Evolutionary conservation across 2,113 vertebrate species (phyloP), one percentile per base, ranked within the genome.

Genomic region (Burhinus bistriatus): DNA sequence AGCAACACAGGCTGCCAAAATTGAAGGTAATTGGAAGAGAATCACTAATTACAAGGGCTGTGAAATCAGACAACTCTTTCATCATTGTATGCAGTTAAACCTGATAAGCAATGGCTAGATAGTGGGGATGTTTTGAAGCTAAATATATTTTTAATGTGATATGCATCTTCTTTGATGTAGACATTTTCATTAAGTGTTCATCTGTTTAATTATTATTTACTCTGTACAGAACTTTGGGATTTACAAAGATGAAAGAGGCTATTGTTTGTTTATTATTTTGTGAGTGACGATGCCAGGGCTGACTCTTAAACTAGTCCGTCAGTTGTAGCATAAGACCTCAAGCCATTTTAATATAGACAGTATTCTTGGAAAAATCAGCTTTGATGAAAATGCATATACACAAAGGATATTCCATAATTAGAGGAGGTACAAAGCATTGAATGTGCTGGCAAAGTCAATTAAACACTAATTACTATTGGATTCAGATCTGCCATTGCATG

Each of bases 381-480:
- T 96, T 57, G 77, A 89, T 75, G 77, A 96, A 96, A 97, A 59
- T 57, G 54, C 58, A 62, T 45, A 62, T 96, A 71, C 82, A 47
- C 95, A 95, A 95, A 93, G 86, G 95, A 82, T 70, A 71, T 64
- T 44, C 34, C 65, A 45, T 96, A 95, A 97, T 96, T 97, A 93
- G 73, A 91, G 62, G 68, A 47, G 38, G 66, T 89, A 90, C 64
- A 87, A 95, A 96, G 58, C 92, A 89, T 84, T 95, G 94, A 85
- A 97, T 94, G 83, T 73, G 89, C 97, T 90, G 94, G 95, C 86
- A 97, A 97, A 98, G 97, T 97, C 96, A 98, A 98, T 98, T 98
- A 98, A 97, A 95, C 89, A 78, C 97, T 98, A 98, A 98, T 98
- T 98, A 98, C 94, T 97, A 95, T 94, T 97, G 97, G 96, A 98